Conservation (phyloP, 2,113 vertebrate species). For the Podocnemis expansa region DNA sequence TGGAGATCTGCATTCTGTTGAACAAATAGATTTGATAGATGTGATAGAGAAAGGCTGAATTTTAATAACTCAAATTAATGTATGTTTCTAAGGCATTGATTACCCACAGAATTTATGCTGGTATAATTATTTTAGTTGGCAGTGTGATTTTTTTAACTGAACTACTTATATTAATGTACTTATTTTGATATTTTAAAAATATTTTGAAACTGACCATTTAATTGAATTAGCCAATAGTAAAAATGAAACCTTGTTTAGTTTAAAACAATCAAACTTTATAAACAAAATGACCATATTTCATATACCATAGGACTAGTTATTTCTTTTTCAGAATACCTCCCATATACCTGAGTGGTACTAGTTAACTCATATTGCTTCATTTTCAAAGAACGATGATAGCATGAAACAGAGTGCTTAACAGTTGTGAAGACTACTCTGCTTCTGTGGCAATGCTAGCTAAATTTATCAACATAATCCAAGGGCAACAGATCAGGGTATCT, state of each 20-base stretch:
- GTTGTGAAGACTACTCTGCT: background rate
- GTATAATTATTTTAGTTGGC: background rate
- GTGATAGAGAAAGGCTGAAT: background rate
- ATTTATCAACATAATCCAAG: background rate
- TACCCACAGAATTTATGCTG: background rate
- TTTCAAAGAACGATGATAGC: background rate
- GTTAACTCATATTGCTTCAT: background rate
- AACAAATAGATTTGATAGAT: background rate
- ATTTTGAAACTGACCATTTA: background rate
- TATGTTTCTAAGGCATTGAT: background rate
- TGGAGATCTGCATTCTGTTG: background rate
- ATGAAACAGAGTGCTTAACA: background rate
- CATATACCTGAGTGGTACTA: background rate
- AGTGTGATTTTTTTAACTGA: background rate
- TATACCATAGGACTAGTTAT: background rate
- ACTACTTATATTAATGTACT: background rate
- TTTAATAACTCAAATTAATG: background rate
- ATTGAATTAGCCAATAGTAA: background rate
- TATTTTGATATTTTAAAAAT: background rate
- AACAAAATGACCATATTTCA: accelerated
- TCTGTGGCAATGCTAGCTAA: background rate
- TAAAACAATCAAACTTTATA: background rate
- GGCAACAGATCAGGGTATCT: background rate
- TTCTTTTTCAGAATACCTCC: background rate
- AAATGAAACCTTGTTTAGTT: background rate